Evolutionary conservation across 2,888 invertebrate genomes (phyloP).

Genomic region (Drosophila colorata): DNA sequence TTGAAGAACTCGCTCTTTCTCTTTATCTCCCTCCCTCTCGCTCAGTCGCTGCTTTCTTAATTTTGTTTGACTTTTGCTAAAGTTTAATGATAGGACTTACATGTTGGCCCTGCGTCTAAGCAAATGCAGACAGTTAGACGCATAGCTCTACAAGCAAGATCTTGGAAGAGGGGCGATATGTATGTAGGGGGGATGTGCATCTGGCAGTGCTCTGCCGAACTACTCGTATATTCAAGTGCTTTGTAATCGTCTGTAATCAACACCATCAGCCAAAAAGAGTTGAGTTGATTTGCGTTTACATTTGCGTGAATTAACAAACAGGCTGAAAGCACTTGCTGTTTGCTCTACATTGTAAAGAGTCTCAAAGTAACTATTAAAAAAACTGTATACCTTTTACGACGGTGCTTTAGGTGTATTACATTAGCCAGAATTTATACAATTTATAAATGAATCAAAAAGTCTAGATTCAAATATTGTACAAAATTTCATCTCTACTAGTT

Average conservation of each 20-base stretch:
- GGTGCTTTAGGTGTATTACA: too few relatives aligned
- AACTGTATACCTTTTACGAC: too few relatives aligned
- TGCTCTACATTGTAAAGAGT: background rate
- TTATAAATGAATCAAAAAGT: too few relatives aligned
- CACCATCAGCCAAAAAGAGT: conserved; percentile 49
- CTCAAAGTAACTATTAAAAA: background rate
- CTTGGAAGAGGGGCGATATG: background rate
- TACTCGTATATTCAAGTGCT: conserved; percentile 48
- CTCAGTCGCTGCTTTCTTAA: conserved; percentile 60
- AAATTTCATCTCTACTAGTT: too few relatives aligned
- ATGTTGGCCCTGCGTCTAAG: conserved; percentile 51
- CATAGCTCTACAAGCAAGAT: background rate
- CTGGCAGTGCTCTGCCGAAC: conserved; percentile 31
- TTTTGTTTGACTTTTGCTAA: conserved; percentile 75
- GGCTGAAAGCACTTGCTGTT: background rate
- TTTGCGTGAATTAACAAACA: conserved; percentile 7
- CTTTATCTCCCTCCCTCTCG: background rate
- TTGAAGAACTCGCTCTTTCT: conserved; percentile 19
- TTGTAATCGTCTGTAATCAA: conserved; percentile 74
- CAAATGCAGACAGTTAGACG: conserved; percentile 40
- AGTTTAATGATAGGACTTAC: conserved; percentile 73
- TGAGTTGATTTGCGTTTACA: conserved; percentile 33
- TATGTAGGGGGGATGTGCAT: conserved; percentile 4
- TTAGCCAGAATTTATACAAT: too few relatives aligned
- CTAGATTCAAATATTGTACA: too few relatives aligned